Evolutionary conservation across 2,797 vertebrate species (phyloP), one percentile per base, ranked within the genome.

Genomic region (Apodemus agrarius): DNA sequence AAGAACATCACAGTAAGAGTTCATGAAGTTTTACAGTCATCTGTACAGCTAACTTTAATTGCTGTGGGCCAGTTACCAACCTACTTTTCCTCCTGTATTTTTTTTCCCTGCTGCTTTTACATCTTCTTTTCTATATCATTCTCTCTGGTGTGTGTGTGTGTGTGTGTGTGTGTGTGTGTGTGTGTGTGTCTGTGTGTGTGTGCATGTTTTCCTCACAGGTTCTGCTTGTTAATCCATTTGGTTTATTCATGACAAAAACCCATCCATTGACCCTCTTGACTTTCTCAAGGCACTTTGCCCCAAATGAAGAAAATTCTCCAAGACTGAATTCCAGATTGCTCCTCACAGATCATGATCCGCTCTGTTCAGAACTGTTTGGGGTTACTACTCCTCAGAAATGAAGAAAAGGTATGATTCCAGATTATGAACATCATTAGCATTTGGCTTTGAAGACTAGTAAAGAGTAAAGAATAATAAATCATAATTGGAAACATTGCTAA

Each of bases 381-480:
- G 67, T 4, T 65, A 2, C 59, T 72, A 13, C 10, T 69, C 79
- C 94, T 80, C 3, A 59, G 24, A 80, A 43, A 29, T 57, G 40
- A 80, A 13, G 17, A 63, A 69, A 34, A 46, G 10, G 19, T n/a
- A 88, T 57, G 11, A 57, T 37, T 81, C 4, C 31, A 65, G 80
- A 26, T 40, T 95, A 54, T 9, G 31, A 12, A 37, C 9, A 6
- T 12, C 19, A 40, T 52, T 63, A 72, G 3, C 8, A 52, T 52
- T 63, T 65, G 49, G 31, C 31, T 34, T 85, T n/a, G 63, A 34
- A 85, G 83, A 69, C 83, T 85, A 69, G 19, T n/a, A 54, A 69
- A 76, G 46, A 95, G 49, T 79, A 94, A 95, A 74, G 86, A 34
- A 82, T 69, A 79, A 91, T 91, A 89, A 87, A 96, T 11, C 37